Base-by-base conservation (phyloP, 1,140 invertebrate species). In the Sinella curviseta region DNA sequence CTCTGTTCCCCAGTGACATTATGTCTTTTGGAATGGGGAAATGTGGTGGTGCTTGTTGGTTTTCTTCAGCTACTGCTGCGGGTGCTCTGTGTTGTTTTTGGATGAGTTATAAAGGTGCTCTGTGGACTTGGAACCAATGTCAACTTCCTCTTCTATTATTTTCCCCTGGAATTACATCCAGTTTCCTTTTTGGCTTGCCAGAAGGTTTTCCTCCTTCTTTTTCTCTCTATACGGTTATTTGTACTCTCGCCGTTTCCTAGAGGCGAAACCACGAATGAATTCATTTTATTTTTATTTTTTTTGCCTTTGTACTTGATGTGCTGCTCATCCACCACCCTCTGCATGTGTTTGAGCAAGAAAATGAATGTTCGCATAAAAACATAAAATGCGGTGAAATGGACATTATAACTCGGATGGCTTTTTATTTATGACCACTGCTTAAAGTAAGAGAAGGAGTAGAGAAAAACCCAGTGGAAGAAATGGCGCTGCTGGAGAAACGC, bases 331-430 rank as follows among this genome's bases (percentile, higher is more conserved):
- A 48, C 20, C 39, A n/a, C n/a, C n/a, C n/a, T n/a, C 39, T 48
- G 39, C 39, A 48, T n/a, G n/a, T 12, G 39, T 20, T 48, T 8
- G 39, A 48, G 39, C 8, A 48, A 60, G 57, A 60, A 8, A n/a
- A 70, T 70, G 65, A 33, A 70, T 70, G 65, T 31, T n/a, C 24
- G 4, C 16, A 65, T 16, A 4, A 26, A 26, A 26, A 70, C 65
- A 70, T 70, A 70, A 70, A 70, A 70, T 70, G 65, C 65, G 65
- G 65, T 70, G 65, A 70, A 70, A 70, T 70, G 65, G 65, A 70
- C 65, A 70, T 70, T 70, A 70, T 70, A 17, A 65, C 14, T 14
- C 24, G 14, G 57, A 70, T 33, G 31, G 3, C 31, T 70, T 70
- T 70, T 70, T 70, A 70, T 70, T 70, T 70, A 70, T 70, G 65